Evolutionary conservation across 2,113 vertebrate species (phyloP).

Genomic region (Cynoglossus semilaevis): DNA sequence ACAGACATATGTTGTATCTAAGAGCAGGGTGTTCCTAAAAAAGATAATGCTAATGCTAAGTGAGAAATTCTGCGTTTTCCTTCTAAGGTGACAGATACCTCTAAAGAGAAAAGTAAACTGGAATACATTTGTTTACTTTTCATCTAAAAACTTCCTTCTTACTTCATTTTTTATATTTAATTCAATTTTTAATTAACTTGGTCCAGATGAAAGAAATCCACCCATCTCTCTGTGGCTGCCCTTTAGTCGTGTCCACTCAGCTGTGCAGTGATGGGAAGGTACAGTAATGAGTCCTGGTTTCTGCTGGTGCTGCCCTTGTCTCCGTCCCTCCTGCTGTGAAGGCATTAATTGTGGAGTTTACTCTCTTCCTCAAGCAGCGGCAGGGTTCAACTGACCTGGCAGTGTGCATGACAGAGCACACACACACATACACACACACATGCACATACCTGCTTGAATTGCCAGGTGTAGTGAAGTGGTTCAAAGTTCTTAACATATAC

Average conservation of each 20-base stretch:
- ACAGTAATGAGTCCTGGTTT: conserved; percentile 49
- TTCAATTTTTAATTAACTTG: no score
- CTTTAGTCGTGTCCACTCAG: conserved; percentile 31
- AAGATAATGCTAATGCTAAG: no score
- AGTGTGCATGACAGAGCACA: conserved; percentile 7
- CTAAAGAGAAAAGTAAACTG: no score
- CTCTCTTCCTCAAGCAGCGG: conserved; percentile 25
- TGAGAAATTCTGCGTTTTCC: no score
- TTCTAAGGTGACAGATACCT: no score
- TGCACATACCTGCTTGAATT: not conserved
- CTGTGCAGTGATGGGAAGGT: conserved; percentile 42
- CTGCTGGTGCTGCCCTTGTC: not conserved
- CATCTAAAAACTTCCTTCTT: no score
- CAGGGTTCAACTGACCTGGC: conserved; percentile 7
- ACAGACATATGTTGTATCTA: no score
- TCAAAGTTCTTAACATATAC: no score
- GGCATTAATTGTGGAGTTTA: conserved; percentile 15
- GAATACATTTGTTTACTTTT: no score
- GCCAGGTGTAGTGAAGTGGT: no score
- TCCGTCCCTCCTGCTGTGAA: conserved; percentile 9
- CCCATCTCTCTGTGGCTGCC: conserved; percentile 36
- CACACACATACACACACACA: conserved; percentile 18
- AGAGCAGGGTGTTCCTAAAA: no score
- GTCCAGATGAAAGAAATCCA: conserved; percentile 1
- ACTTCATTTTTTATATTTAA: no score